Conservation (phyloP, 2,888 invertebrate species). For the Taenaris catops region DNA sequence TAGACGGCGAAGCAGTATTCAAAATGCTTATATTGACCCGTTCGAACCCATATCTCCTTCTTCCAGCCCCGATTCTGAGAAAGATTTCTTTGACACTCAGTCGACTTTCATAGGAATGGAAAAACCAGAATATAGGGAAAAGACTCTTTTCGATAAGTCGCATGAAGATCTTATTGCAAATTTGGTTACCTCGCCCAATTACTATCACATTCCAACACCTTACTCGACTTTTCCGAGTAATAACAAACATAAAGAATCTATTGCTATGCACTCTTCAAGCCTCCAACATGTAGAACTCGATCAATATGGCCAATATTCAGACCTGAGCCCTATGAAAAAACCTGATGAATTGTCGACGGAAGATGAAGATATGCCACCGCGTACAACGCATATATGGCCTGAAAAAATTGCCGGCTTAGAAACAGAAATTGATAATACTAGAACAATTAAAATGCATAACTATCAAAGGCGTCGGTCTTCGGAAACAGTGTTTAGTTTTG, state of each 20-base stretch:
- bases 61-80: slow-evolving; percentile 84
- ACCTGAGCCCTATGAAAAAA: slow-evolving; percentile 53
- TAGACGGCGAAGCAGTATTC: slow-evolving; percentile 56
- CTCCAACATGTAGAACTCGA: slow-evolving; percentile 86
- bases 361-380: slow-evolving; percentile 72
- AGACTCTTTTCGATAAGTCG: slow-evolving; percentile 74
- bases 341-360: slow-evolving; percentile 71
- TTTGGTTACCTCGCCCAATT: slow-evolving; percentile 59
- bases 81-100: slow-evolving; percentile 81
- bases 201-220: slow-evolving; percentile 79
- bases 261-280: slow-evolving; percentile 84
- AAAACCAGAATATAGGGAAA: slow-evolving; percentile 71
- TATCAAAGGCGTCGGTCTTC: slow-evolving; percentile 84
- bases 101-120: slow-evolving; percentile 65
- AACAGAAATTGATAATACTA: slow-evolving; percentile 68
- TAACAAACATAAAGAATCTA: slow-evolving; percentile 74
- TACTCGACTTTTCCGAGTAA: slow-evolving; percentile 83
- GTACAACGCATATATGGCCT: slow-evolving; percentile 76
- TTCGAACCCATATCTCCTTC: slow-evolving; percentile 77
- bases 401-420: slow-evolving; percentile 74
- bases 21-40: slow-evolving; percentile 60
- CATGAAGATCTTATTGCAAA: slow-evolving; percentile 81
- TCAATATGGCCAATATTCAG: slow-evolving; percentile 69
- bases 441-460: slow-evolving; percentile 63
- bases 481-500: slow-evolving; percentile 87